Evolutionary conservation across 2,797 vertebrate genomes (phyloP).

Genomic region (Myotis daubentonii): DNA sequence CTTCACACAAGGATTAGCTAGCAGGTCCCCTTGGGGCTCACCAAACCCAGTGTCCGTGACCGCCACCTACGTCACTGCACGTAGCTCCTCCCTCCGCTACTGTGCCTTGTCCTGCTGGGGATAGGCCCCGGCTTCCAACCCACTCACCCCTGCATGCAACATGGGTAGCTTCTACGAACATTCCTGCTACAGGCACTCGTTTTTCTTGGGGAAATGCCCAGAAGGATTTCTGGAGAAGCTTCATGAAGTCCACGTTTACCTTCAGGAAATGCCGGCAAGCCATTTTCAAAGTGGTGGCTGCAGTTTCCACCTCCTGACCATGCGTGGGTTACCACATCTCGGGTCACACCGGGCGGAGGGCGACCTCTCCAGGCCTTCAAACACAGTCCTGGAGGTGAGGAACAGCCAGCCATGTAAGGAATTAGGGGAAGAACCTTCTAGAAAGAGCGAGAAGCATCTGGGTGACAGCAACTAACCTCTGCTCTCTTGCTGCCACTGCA

Average conservation of each 20-base stretch:
- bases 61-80: fast-evolving
- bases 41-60: fast-evolving
- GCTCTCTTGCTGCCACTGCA: not conserved
- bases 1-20: fast-evolving
- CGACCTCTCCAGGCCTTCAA: not conserved
- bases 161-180: not conserved
- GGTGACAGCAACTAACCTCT: not conserved
- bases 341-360: not conserved
- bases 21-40: fast-evolving
- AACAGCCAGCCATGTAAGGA: not conserved
- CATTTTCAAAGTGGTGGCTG: not conserved
- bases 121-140: too few relatives aligned
- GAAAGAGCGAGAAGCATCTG: not conserved
- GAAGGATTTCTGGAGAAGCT: not conserved
- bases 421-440: not conserved
- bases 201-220: not conserved
- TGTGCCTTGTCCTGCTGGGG: fast-evolving
- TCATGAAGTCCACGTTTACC: fast-evolving
- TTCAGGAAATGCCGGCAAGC: too few relatives aligned
- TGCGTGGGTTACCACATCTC: not conserved
- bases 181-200: not conserved
- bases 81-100: fast-evolving
- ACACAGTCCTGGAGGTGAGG: too few relatives aligned
- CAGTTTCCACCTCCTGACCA: too few relatives aligned
- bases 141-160: too few relatives aligned